Percentiles rank a stretch among this genome's conserved stretches.
Conservation (phyloP, 1,140 invertebrate genomes). For the Nephotettix cincticeps region DNA sequence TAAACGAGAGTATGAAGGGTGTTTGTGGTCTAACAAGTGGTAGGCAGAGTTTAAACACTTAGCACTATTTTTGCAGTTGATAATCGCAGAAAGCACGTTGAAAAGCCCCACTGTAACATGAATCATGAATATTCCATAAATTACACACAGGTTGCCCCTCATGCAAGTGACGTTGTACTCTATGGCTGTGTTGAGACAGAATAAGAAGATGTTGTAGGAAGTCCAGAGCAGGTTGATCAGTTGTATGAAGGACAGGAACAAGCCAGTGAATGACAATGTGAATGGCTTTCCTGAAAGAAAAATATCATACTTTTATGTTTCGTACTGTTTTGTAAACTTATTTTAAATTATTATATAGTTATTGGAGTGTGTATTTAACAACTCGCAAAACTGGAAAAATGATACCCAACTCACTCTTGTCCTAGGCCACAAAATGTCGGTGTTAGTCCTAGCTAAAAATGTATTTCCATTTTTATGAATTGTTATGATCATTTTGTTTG, state of each 20-base stretch:
- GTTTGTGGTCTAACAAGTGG: not conserved
- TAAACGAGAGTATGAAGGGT: not conserved
- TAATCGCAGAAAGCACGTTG: not conserved
- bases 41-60: slow-evolving; percentile 5
- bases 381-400: no score
- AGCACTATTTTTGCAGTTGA: slow-evolving; percentile 1
- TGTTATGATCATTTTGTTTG: no score
- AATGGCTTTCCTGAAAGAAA: slow-evolving; percentile 19
- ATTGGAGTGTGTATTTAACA: no score
- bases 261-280: not conserved
- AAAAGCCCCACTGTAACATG: not conserved
- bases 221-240: not conserved
- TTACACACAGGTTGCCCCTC: slow-evolving; percentile 1
- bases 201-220: not conserved
- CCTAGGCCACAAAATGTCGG: no score
- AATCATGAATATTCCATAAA: not conserved
- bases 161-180: slow-evolving; percentile 13
- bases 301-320: no score
- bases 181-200: slow-evolving; percentile 1
- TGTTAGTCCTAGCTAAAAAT: no score
- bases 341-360: no score
- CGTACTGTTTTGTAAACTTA: no score
- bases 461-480: no score
- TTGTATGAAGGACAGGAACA: not conserved
- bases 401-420: no score